These are phyloP conservation scores for Pollachius pollachius DNA, from an alignment of 2,113 vertebrate genomes.

Conservation along the genomic window DNA sequence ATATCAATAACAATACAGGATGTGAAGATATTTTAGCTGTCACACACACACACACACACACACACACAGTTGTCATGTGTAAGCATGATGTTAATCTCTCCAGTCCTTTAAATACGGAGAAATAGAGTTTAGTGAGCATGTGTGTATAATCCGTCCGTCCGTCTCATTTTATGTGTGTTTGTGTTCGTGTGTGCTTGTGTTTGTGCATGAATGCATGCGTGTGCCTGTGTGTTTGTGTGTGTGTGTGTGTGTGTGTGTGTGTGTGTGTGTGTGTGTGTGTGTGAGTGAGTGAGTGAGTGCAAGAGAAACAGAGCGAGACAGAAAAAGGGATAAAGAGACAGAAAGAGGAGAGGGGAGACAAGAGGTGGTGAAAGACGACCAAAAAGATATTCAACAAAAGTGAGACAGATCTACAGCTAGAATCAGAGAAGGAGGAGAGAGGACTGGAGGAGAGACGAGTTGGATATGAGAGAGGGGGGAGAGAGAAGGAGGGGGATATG, in stretches of 20 bases:
- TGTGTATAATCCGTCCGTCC: not conserved
- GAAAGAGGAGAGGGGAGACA: not conserved
- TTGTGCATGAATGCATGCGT: conserved; percentile 19
- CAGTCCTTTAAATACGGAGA: conserved; percentile 27
- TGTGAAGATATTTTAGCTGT: not conserved
- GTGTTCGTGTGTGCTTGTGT: conserved; percentile 21
- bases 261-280: conserved; percentile 32
- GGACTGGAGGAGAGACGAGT: too few relatives aligned
- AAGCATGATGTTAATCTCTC: conserved; percentile 73
- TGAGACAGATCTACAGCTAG: too few relatives aligned
- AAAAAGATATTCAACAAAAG: too few relatives aligned
- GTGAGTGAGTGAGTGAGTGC: not conserved
- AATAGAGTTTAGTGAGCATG: not conserved
- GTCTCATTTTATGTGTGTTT: not conserved
- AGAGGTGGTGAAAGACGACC: too few relatives aligned
- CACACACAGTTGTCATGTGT: conserved; percentile 58
- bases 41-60: conserved; percentile 16
- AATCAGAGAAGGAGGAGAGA: too few relatives aligned
- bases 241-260: conserved; percentile 26
- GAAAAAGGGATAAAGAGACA: not conserved
- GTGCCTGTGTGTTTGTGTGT: conserved; percentile 10
- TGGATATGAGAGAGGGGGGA: too few relatives aligned
- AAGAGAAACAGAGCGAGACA: not conserved
- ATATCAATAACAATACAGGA: conserved; percentile 1
- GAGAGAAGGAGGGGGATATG: too few relatives aligned